Conservation (phyloP, 2,113 vertebrate species). For the Equus quagga region DNA sequence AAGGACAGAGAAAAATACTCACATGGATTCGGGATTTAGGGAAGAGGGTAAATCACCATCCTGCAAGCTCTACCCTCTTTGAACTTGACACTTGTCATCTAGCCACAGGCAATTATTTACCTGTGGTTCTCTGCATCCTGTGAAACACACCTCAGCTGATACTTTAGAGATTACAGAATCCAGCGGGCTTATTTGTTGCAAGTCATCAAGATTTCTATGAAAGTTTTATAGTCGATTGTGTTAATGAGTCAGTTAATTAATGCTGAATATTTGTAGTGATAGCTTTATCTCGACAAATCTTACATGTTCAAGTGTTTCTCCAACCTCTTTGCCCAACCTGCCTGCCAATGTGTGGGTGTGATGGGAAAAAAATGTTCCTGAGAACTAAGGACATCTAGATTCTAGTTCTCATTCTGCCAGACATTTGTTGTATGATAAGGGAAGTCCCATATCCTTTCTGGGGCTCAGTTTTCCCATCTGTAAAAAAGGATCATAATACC, state of each 20-base stretch:
- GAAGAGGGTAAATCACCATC: neutral
- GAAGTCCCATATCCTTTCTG: neutral
- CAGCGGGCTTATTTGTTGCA: neutral
- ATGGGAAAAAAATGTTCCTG: neutral
- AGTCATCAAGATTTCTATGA: neutral
- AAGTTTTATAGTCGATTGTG: neutral
- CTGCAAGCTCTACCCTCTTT: neutral
- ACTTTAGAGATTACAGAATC: constrained; percentile 23
- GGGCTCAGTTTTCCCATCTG: neutral
- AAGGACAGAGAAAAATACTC: neutral
- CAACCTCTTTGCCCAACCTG: neutral
- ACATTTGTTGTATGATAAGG: neutral
- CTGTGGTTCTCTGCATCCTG: neutral
- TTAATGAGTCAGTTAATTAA: neutral
- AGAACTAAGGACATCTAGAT: neutral
- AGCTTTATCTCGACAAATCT: neutral
- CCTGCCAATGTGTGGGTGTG: neutral
- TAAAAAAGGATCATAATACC: neutral
- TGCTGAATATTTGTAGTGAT: constrained; percentile 27
- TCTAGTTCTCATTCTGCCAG: constrained; percentile 1
- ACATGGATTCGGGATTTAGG: neutral
- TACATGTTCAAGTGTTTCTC: neutral
- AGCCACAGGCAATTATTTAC: neutral
- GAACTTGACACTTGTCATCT: neutral
- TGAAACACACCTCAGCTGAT: neutral